phyloP scores from a whole-genome alignment of 2,113 vertebrate species.

The Calypte anna region DNA sequence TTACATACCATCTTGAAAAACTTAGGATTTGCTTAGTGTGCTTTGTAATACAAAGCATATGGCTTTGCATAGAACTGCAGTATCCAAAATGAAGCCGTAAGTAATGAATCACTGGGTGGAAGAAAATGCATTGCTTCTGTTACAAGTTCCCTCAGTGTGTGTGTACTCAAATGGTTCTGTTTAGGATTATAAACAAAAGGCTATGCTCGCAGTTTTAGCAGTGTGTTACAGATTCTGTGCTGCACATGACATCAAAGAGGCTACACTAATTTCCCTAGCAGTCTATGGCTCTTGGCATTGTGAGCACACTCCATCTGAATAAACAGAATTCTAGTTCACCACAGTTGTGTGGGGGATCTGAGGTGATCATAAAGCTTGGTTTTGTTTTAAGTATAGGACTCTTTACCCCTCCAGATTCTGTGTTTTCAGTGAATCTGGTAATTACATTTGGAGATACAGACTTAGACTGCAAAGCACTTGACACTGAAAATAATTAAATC shows the following conservation, averaged over 20 bases:
- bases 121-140: slow-evolving; percentile 78
- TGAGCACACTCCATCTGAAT: slow-evolving; percentile 82
- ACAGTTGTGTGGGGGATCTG: slow-evolving; percentile 74
- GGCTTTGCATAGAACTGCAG: slow-evolving; percentile 75
- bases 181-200: slow-evolving; percentile 80
- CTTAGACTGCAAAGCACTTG: background rate
- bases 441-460: background rate
- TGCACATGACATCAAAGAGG: slow-evolving; percentile 92
- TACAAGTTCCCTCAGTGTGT: slow-evolving; percentile 69
- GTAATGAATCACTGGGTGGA: slow-evolving; percentile 79
- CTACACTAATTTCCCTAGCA: slow-evolving; percentile 82
- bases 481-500: background rate
- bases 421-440: background rate
- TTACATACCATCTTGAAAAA: slow-evolving; percentile 82
- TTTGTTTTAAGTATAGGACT: background rate
- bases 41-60: slow-evolving; percentile 86
- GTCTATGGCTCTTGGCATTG: slow-evolving; percentile 81
- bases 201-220: slow-evolving; percentile 66
- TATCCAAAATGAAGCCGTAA: slow-evolving; percentile 79
- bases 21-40: slow-evolving; percentile 79
- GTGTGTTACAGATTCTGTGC: slow-evolving; percentile 81
- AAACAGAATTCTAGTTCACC: slow-evolving; percentile 83
- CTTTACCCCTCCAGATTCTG: background rate
- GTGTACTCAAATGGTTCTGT: slow-evolving; percentile 81
- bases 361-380: slow-evolving; percentile 75